These are phyloP conservation scores for Darevskia mixta DNA, from an alignment of 2,797 vertebrate species.

Conservation along the genomic window DNA sequence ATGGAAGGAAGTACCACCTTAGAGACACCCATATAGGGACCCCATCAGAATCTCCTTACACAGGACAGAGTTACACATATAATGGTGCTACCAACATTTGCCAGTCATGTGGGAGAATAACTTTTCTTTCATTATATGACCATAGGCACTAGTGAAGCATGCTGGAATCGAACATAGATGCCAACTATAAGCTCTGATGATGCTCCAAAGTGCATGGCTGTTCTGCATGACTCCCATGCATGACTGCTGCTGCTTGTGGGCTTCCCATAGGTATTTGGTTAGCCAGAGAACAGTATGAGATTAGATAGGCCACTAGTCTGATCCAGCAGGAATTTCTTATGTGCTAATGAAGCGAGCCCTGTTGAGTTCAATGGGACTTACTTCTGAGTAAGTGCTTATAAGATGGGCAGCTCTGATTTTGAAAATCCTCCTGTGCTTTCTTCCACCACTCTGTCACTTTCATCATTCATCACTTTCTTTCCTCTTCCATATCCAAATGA, in stretches of 20 bases:
- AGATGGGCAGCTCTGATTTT: not conserved
- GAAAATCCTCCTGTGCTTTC: not conserved
- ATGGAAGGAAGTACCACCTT: not conserved
- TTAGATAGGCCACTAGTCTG: too few species aligned
- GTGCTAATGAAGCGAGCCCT: not conserved
- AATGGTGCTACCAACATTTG: not conserved
- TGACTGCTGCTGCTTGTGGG: too few species aligned
- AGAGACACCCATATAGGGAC: not conserved
- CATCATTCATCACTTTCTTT: not conserved
- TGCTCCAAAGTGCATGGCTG: not conserved
- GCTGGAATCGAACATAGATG: not conserved
- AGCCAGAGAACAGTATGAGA: too few species aligned
- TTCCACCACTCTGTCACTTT: not conserved
- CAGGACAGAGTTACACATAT: not conserved
- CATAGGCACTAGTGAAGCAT: not conserved
- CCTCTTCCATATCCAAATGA: not conserved
- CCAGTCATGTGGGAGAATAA: not conserved
- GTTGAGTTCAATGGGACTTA: not conserved
- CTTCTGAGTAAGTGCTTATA: too few species aligned
- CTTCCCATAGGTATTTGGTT: too few species aligned
- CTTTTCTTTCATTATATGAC: not conserved
- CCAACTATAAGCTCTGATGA: not conserved
- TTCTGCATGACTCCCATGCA: not conserved
- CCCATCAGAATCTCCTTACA: not conserved
- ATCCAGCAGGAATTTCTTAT: too few species aligned